Percentiles rank a stretch among this genome's conserved stretches.
These are phyloP conservation scores for Papilio dardanus DNA, from an alignment of 1,140 invertebrate genomes.

Conservation along the genomic window DNA sequence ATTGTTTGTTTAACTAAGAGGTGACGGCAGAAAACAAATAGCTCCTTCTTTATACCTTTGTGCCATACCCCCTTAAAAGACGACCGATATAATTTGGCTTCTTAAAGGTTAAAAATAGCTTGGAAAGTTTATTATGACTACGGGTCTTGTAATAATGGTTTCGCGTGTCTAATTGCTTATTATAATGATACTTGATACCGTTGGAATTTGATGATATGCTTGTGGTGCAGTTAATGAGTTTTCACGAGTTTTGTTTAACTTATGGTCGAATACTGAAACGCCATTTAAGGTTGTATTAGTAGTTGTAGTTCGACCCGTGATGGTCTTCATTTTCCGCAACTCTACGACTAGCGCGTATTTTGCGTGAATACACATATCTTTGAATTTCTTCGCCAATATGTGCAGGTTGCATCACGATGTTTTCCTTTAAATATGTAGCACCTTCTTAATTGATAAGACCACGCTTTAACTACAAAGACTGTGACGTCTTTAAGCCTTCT, in stretches of 20 bases:
- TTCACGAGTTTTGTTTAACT: not conserved
- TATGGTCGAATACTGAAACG: too few relatives aligned
- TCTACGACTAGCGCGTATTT: too few relatives aligned
- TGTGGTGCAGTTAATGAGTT: not conserved
- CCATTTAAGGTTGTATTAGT: too few relatives aligned
- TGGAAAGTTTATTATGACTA: slow-evolving; percentile 35
- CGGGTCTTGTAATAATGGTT: slow-evolving; percentile 51
- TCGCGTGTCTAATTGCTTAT: slow-evolving; percentile 76
- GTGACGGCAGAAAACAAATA: slow-evolving; percentile 78
- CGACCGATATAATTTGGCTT: slow-evolving; percentile 43
- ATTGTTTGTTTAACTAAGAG: slow-evolving; percentile 78
- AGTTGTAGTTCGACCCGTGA: too few relatives aligned
- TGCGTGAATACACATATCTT: too few relatives aligned
- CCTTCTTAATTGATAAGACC: too few relatives aligned
- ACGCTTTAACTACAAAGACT: too few relatives aligned
- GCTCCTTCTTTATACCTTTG: slow-evolving; percentile 54
- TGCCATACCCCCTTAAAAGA: slow-evolving; percentile 68
- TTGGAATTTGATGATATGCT: slow-evolving; percentile 37
- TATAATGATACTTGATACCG: slow-evolving; percentile 78
- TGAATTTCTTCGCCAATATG: too few relatives aligned
- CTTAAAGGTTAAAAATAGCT: slow-evolving; percentile 26
- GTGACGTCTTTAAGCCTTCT: too few relatives aligned
- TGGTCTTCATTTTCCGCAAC: too few relatives aligned
- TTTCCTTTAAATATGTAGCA: too few relatives aligned
- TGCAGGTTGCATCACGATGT: too few relatives aligned